Conservation (phyloP, 2,113 vertebrate species). For the Electrona antarctica region DNA sequence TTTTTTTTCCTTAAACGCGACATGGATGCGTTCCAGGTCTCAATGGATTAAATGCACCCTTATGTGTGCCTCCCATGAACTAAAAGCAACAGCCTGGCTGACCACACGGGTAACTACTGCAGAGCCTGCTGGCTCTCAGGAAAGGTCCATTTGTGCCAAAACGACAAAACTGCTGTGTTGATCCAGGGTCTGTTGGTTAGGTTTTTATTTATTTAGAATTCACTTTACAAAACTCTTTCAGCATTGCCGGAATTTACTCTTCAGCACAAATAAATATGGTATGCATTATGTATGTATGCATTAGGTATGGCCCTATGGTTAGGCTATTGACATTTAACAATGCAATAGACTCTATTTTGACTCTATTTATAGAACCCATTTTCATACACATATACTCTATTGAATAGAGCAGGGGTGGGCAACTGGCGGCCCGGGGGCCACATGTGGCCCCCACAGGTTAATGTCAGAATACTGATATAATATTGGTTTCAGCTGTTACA, state of each 20-base stretch:
- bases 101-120: constrained; percentile 10
- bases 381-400: too few species aligned
- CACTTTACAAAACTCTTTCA: constrained; percentile 1
- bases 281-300: too few species aligned
- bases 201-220: background rate
- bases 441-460: too few species aligned
- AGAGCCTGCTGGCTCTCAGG: background rate
- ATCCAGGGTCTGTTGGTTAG: background rate
- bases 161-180: constrained; percentile 24
- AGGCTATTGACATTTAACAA: background rate
- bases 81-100: constrained; percentile 5
- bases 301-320: too few species aligned
- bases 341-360: too few species aligned
- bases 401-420: too few species aligned
- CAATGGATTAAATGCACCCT: constrained; percentile 26
- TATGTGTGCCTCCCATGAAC: constrained; percentile 8
- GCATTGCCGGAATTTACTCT: background rate
- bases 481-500: too few species aligned
- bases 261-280: constrained; percentile 1
- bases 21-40: too few species aligned
- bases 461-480: too few species aligned
- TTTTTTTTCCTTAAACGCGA: background rate
- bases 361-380: too few species aligned
- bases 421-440: too few species aligned
- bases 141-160: background rate